These are phyloP conservation scores for Podilymbus podiceps DNA, from an alignment of 2,113 vertebrate genomes.

Conservation along the genomic window DNA sequence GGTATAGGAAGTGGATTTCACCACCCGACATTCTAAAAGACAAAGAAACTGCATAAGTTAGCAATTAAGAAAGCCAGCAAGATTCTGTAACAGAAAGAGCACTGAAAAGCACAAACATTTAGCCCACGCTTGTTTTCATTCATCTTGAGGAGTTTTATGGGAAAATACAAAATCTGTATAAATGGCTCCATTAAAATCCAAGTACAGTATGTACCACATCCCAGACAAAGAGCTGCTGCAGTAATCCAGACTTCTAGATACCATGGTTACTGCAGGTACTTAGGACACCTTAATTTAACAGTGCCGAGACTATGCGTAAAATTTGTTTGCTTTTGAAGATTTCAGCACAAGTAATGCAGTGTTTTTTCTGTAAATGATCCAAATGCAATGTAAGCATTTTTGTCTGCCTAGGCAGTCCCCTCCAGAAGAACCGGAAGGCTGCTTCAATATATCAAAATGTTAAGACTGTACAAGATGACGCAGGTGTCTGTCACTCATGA, in stretches of 20 bases:
- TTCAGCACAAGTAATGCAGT: not conserved
- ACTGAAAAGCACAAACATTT: constrained; percentile 31
- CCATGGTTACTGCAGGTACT: constrained; percentile 53
- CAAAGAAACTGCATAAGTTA: constrained; percentile 42
- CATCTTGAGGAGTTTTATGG: constrained; percentile 41
- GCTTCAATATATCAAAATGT: constrained; percentile 3
- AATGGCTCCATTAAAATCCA: constrained; percentile 21
- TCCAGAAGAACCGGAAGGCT: not conserved
- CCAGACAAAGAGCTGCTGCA: constrained; percentile 34
- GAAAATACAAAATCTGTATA: constrained; percentile 31
- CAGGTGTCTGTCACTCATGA: constrained; percentile 12
- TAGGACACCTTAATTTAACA: constrained; percentile 30
- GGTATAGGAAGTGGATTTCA: constrained; percentile 94
- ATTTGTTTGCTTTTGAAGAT: not conserved
- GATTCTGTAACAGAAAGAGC: constrained; percentile 25
- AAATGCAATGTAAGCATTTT: not conserved
- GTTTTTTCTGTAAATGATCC: not conserved
- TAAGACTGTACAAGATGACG: not conserved
- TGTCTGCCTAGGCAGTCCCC: not conserved
- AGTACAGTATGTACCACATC: constrained; percentile 43
- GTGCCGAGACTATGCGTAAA: not conserved
- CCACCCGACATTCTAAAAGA: constrained; percentile 90
- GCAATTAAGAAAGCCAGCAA: constrained; percentile 17
- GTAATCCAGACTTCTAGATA: constrained; percentile 17
- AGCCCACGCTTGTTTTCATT: constrained; percentile 48